A percentile compares a stretch with the other conserved stretches of the same genome.
Evolutionary conservation across 2,888 invertebrate species (phyloP).

Genomic region (Lasiommata megera): DNA sequence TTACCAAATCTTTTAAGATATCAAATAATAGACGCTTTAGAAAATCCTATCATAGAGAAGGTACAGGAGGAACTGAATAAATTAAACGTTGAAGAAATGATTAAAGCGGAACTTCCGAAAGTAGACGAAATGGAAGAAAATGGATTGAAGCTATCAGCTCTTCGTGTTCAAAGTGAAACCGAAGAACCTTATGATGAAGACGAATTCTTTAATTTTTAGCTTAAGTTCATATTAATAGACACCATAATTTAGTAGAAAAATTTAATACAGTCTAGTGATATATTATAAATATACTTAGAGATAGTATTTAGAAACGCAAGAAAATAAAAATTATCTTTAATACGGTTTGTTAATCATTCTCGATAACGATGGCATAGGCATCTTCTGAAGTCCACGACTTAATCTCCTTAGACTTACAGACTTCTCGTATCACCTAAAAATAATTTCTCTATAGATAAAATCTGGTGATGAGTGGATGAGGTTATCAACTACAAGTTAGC

Average conservation of each 20-base stretch:
- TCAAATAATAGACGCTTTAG: constrained; percentile 92
- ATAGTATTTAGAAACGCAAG: not conserved
- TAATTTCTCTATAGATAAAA: too few species aligned
- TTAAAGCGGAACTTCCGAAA: constrained; percentile 85
- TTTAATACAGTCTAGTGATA: not conserved
- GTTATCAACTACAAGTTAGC: too few species aligned
- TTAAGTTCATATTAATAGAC: not conserved
- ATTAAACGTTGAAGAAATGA: constrained; percentile 87
- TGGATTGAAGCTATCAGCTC: constrained; percentile 67
- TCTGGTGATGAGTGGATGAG: too few species aligned
- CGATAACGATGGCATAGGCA: too few species aligned
- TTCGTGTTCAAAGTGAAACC: constrained; percentile 43
- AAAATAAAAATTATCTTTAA: too few species aligned
- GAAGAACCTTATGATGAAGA: constrained; percentile 62
- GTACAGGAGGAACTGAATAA: constrained; percentile 88
- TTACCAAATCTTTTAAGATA: constrained; percentile 92
- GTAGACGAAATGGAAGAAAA: constrained; percentile 81
- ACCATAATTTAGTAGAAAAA: not conserved
- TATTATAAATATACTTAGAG: not conserved
- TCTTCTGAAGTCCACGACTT: too few species aligned
- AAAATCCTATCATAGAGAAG: constrained; percentile 87
- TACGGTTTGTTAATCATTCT: too few species aligned
- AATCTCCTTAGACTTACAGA: too few species aligned
- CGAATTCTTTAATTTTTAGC: constrained; percentile 72
- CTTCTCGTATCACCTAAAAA: too few species aligned